Conservation (phyloP, 2,888 invertebrate genomes). For the Belgica antarctica region DNA sequence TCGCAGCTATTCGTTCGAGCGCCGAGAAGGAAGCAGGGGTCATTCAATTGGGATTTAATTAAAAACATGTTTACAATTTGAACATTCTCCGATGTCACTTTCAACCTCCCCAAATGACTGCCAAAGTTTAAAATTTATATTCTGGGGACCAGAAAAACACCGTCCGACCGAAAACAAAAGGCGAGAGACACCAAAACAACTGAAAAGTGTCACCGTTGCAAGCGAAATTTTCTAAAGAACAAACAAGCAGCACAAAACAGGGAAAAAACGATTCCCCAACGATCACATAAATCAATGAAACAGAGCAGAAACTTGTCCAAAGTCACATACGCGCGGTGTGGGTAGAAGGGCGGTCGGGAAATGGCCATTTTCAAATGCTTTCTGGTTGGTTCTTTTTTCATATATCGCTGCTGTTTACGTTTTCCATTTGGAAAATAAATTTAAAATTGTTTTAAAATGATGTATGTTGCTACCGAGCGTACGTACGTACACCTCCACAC, state of each 20-base stretch:
- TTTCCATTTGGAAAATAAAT: slow-evolving; percentile 7
- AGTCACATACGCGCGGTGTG: slow-evolving; percentile 17
- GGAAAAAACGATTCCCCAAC: slow-evolving; percentile 23
- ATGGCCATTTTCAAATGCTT: slow-evolving; percentile 26
- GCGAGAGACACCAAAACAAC: background rate
- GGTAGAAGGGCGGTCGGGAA: too few species aligned
- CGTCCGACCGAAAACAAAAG: too few species aligned
- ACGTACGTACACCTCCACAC: background rate
- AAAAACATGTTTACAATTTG: slow-evolving; percentile 21
- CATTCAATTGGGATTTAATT: slow-evolving; percentile 27
- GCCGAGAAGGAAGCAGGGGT: background rate
- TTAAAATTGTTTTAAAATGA: slow-evolving; percentile 33
- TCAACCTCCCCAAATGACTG: slow-evolving; percentile 13
- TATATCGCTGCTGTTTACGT: background rate
- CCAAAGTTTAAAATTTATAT: slow-evolving; percentile 25
- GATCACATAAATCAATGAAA: slow-evolving; percentile 31
- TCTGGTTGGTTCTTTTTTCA: background rate
- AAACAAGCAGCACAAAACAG: slow-evolving; percentile 16
- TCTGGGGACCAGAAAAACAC: background rate
- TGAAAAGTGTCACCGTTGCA: slow-evolving; percentile 25
- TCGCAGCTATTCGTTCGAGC: background rate
- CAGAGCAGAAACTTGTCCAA: slow-evolving; percentile 32
- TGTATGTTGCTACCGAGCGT: slow-evolving; percentile 23
- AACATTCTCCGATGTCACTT: slow-evolving; percentile 4
- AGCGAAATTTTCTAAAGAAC: slow-evolving; percentile 1